These are phyloP conservation scores for Hapalemur alaotrensis DNA, from an alignment of 2,797 vertebrate species.

Conservation along the genomic window DNA sequence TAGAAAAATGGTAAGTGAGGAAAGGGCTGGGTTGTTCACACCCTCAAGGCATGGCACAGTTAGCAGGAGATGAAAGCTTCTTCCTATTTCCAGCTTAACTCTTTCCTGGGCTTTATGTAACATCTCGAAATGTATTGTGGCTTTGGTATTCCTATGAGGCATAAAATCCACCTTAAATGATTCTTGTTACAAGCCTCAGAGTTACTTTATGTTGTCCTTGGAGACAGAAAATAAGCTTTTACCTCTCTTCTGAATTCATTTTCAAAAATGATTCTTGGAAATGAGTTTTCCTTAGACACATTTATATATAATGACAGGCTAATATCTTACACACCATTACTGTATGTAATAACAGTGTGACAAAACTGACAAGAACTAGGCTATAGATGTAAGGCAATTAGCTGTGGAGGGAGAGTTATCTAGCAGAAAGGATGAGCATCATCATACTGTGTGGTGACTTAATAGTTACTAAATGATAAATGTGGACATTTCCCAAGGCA, in stretches of 20 bases:
- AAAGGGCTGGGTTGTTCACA: background rate
- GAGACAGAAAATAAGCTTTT: conserved; percentile 78
- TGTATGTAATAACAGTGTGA: conserved; percentile 71
- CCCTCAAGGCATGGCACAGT: background rate
- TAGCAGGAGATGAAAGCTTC: background rate
- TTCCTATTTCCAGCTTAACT: conserved; percentile 33
- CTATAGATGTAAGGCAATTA: conserved; percentile 63
- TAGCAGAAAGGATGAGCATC: conserved; percentile 33
- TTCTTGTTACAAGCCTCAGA: conserved; percentile 47
- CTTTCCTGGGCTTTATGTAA: conserved; percentile 26
- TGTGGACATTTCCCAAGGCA: conserved; percentile 14
- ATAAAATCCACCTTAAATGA: conserved; percentile 53
- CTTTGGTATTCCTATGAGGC: background rate
- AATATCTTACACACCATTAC: conserved; percentile 77
- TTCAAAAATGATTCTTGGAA: conserved; percentile 79
- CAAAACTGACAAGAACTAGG: conserved; percentile 64
- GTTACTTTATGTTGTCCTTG: conserved; percentile 75
- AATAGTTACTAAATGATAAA: conserved; percentile 55
- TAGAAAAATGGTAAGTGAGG: background rate
- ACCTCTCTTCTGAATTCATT: conserved; percentile 74
- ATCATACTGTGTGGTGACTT: conserved; percentile 32
- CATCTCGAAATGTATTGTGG: background rate
- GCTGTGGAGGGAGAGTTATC: conserved; percentile 25
- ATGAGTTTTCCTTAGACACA: conserved; percentile 80
- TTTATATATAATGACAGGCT: conserved; percentile 78